Evolutionary conservation across 2,888 invertebrate species (phyloP), one percentile per base, ranked within the genome.

Genomic region (Branchipolynoe longqiensis): DNA sequence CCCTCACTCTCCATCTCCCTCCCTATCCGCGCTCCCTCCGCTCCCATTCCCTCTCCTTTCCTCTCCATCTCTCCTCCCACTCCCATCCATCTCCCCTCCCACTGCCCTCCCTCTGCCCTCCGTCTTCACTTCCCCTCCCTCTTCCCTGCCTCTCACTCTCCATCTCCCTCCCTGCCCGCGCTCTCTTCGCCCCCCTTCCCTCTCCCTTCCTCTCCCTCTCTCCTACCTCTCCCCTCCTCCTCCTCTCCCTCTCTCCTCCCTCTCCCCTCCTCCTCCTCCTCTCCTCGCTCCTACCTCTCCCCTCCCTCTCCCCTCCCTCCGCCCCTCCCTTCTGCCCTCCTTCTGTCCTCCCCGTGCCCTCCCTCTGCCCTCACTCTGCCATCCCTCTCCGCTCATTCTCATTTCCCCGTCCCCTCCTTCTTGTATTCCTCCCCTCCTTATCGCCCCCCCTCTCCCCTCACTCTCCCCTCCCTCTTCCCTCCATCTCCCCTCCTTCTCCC

Each of bases 191-290:
- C 62, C 28, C 62, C 28, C 62, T n/a, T 6, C 62, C n/a, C 28
- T 62, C 12, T 62, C 62, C n/a, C 62, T 62, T 62, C 28, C 62
- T 62, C 12, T 62, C 25, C 28, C 25, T 62, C 62, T 25, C 62
- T 62, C 12, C n/a, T 25, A 8, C 28, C n/a, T 25, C 18, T 18
- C 48, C 48, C 48, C 18, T 18, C 18, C 62, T 62, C 12, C n/a
- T 25, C 8, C 28, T 62, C 62, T 48, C 48, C 48, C 48, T 18
- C 18, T 18, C 18, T 18, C 48, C 48, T 18, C 48, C 25, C n/a
- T 58, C 58, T 58, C n/a, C 25, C 58, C n/a, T 25, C 25, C n/a
- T 58, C 58, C 25, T n/a, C 25, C 58, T 58, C 14, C 25, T 4
- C n/a, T 25, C 25, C n/a, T 58, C n/a, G 14, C 58, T 58, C 8